Evolutionary conservation across 2,113 vertebrate genomes (phyloP).

Genomic region (Psephotus haematonotus): DNA sequence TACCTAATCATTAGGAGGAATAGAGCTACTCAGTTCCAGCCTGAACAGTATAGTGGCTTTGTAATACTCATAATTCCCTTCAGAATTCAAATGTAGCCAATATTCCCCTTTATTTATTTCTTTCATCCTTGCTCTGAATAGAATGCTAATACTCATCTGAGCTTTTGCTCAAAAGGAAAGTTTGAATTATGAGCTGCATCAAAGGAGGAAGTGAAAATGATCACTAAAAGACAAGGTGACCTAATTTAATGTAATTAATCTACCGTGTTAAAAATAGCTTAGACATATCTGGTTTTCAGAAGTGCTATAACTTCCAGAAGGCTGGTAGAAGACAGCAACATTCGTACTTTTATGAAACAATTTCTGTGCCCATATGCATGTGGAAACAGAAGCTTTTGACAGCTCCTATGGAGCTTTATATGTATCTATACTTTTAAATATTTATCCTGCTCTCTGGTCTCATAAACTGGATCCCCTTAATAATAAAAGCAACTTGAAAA

Average conservation of each 20-base stretch:
- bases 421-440: neutral
- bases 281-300: neutral
- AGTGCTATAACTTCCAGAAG: neutral
- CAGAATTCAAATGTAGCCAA: neutral
- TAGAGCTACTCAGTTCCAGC: neutral
- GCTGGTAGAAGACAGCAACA: neutral
- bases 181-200: neutral
- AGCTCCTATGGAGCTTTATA: neutral
- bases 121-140: neutral
- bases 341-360: neutral
- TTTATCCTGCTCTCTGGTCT: neutral
- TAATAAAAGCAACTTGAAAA: neutral
- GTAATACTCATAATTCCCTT: neutral
- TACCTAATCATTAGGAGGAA: neutral
- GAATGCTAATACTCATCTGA: neutral
- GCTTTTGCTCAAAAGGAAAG: neutral
- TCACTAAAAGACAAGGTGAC: neutral
- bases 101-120: neutral
- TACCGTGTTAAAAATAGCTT: neutral
- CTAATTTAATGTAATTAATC: conserved; percentile 3
- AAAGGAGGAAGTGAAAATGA: neutral
- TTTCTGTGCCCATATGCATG: neutral
- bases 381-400: neutral
- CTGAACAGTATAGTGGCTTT: neutral
- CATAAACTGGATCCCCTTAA: neutral